Base-by-base conservation (phyloP, 2,113 vertebrate genomes). In the Corythornis vintsioides region DNA sequence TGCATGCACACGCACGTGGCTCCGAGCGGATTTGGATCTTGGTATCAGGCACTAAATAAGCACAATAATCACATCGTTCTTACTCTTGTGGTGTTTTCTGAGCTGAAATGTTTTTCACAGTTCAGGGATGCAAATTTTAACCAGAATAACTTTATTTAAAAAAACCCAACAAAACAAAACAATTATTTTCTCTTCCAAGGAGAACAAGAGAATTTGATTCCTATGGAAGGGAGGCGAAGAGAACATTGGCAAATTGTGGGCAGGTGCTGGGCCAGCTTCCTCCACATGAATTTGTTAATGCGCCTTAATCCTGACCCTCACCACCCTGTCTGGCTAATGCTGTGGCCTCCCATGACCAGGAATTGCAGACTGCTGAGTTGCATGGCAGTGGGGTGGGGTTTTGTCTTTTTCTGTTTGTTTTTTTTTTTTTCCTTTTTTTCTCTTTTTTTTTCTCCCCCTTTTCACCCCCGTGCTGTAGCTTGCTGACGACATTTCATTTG, bases 261-360 rank as follows among this genome's bases (percentile, higher is more conserved):
- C 93, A 95, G 94, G 92, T 94, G 89, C 86, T 86, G 88, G 81
- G 52, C 55, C 52, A 63, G 63, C 73, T 79, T 85, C 89, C 64
- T 93, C 69, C 55, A 5, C 24, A 31, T 74, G 84, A 97, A 94
- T 93, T 86, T 90, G 93, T 93, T 97, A 96, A 95, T 95, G 76
- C 22, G 0, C 86, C 87, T 94, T 94, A 96, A 96, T 89, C 95
- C 94, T 92, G 95, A 97, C 95, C 92, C 61, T 69, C 61, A 66
- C 42, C 81, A 69, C 93, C 85, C 88, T 35, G 77, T 81, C 89
- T 69, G 52, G 78, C 59, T 95, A 71, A 91, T 84, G 83, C 91
- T 38, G 45, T 57, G 93, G 91, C 92, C 94, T 94, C 88, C 59
- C 65, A 10, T 93, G 94, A 87, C 91, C 92, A 82, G 72, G 63